These are phyloP conservation scores for Brachionus koreanus DNA, from an alignment of 1,140 invertebrate genomes.

Conservation along the genomic window DNA sequence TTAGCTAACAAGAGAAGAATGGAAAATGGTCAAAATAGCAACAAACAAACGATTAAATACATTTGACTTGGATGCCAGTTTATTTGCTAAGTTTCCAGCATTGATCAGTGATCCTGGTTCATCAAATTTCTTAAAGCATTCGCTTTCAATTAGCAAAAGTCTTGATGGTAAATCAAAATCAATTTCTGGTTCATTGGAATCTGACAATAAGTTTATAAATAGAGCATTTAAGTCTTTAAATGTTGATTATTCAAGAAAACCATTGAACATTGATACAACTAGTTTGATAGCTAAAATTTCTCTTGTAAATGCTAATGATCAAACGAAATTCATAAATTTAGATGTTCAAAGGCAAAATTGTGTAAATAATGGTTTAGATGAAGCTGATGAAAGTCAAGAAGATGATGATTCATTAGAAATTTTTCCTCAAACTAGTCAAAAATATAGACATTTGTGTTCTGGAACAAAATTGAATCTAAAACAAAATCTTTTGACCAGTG, in stretches of 20 bases:
- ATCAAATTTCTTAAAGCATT: background rate
- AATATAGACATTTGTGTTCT: background rate
- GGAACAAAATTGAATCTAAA: conserved; percentile 7
- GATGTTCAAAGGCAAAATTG: background rate
- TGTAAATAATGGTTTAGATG: background rate
- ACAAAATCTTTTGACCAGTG: background rate
- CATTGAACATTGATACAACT: background rate
- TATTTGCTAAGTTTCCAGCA: background rate
- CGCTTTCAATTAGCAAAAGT: background rate
- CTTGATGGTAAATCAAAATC: background rate
- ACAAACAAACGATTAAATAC: background rate
- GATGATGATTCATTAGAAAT: background rate
- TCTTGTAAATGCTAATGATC: background rate
- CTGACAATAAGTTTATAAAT: background rate
- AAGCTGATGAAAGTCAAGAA: background rate
- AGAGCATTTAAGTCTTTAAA: background rate
- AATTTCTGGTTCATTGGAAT: background rate
- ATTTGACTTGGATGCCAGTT: background rate
- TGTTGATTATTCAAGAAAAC: conserved; percentile 17
- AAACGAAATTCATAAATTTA: background rate
- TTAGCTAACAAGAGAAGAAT: background rate
- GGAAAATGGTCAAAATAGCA: background rate
- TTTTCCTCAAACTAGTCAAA: background rate
- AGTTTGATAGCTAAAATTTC: background rate
- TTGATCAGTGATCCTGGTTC: background rate